A percentile compares a stretch with the other conserved stretches of the same genome.
Conservation (phyloP, 2,888 invertebrate genomes). For the Drosophila merina region DNA sequence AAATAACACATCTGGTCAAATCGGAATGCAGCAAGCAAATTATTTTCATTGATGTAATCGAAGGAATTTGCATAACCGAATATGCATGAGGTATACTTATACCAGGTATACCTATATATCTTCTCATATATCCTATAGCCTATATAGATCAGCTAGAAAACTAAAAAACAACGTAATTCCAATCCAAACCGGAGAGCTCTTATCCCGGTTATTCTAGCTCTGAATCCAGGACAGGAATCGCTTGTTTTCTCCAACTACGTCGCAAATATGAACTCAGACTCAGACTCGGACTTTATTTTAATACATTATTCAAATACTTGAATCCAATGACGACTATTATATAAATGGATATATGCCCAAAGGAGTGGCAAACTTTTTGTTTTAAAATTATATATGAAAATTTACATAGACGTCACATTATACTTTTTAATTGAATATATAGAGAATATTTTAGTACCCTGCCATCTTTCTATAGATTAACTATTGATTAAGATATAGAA, state of each 20-base stretch:
- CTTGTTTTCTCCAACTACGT: neutral
- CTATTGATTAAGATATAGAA: neutral
- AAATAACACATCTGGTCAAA: conserved; percentile 21
- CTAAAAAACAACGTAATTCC: conserved; percentile 7
- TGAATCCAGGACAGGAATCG: conserved; percentile 2
- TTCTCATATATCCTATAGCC: neutral
- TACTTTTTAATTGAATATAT: neutral
- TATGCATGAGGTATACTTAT: conserved; percentile 19
- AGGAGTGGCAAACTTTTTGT: neutral
- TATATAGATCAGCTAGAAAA: conserved; percentile 8
- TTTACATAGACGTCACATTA: neutral
- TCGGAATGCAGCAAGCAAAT: conserved; percentile 2
- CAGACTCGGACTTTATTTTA: neutral
- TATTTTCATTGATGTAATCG: conserved; percentile 33
- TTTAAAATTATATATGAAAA: neutral
- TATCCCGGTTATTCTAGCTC: conserved; percentile 1
- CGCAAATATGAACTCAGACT: neutral
- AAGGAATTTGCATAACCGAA: conserved; percentile 19
- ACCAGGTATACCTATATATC: neutral
- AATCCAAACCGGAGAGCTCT: neutral
- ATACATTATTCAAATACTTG: neutral
- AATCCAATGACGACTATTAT: neutral
- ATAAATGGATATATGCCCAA: neutral
- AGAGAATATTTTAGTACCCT: too few species aligned
- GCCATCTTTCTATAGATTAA: too few species aligned